Evolutionary conservation across 2,888 invertebrate genomes (phyloP).

Genomic region (Drosophila ezoana): DNA sequence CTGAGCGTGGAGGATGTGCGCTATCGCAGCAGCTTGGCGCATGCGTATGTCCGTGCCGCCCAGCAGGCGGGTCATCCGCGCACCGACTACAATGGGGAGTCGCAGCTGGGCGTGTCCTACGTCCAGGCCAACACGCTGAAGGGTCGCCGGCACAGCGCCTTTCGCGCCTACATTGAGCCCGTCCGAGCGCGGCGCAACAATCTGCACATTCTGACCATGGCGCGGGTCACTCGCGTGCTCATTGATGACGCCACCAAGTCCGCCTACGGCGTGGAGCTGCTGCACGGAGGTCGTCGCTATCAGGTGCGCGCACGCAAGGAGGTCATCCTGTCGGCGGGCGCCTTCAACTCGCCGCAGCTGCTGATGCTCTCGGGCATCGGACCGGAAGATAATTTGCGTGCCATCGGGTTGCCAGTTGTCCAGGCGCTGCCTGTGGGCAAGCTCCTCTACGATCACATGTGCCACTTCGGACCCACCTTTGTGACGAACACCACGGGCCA

Average conservation of each 20-base stretch:
- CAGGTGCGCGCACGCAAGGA: conserved; percentile 89
- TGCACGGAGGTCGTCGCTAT: conserved; percentile 85
- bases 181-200: conserved; percentile 86
- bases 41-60: conserved; percentile 88
- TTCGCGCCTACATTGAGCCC: conserved; percentile 88
- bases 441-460: conserved; percentile 87
- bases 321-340: conserved; percentile 93
- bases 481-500: conserved; percentile 81
- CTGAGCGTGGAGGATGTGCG: conserved; percentile 88
- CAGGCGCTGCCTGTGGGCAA: conserved; percentile 89
- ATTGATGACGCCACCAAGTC: conserved; percentile 87
- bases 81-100: conserved; percentile 89
- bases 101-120: conserved; percentile 88
- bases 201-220: conserved; percentile 88
- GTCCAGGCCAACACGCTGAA: conserved; percentile 87
- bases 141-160: conserved; percentile 89
- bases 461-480: conserved; percentile 84
- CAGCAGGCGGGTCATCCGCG: conserved; percentile 88
- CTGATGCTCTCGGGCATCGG: conserved; percentile 93
- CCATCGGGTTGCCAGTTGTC: conserved; percentile 87
- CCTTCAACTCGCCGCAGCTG: conserved; percentile 95
- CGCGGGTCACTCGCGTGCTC: conserved; percentile 88
- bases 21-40: conserved; percentile 85
- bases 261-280: conserved; percentile 89
- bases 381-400: conserved; percentile 86